Evolutionary conservation across 1,140 invertebrate species (phyloP), one percentile per base, ranked within the genome.

Genomic region (Oryctes rhinoceros): DNA sequence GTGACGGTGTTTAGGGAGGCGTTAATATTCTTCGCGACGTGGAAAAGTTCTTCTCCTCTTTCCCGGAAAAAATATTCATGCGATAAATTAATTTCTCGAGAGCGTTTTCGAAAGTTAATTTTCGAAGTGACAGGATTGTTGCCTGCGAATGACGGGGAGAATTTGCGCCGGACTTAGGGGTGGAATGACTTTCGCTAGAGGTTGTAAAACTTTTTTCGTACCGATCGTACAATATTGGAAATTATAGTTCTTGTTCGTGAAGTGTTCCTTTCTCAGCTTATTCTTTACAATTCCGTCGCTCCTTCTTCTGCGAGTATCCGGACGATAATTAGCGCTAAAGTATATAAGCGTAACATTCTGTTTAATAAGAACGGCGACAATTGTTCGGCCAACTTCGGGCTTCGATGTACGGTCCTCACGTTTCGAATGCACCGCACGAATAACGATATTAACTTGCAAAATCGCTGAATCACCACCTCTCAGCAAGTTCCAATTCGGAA

Each of bases 381-480:
- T 62, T 4, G 53, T 11, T 62, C 53, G 13, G 13, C 15, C 20
- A 62, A 62, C 53, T 62, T 62, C 3, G 5, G 0, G 5, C 20
- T 62, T 13, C 15, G 53, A 62, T 62, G 53, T 5, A n/a, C 53
- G 13, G 13, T 10, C 20, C 13, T 44, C 39, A 44, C 39, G 9
- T 44, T 44, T 10, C 39, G 9, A 44, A 44, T 10, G 39, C 39
- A 7, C 39, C 3, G 39, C 39, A 44, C 39, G 39, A 44, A 44
- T 44, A 35, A 30, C 65, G 65, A 71, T 71, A 24, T 71, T 71
- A 71, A 37, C 20, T 18, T 24, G 13, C 20, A 24, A 71, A 71
- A 71, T 71, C 65, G 65, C 65, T 71, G 65, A 71, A 71, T 71
- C 65, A 71, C 20, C 65, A 24, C 65, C 65, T 71, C 65, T 71